Evolutionary conservation across 2,113 vertebrate species (phyloP), one percentile per base, ranked within the genome.

Genomic region (Paraplagusia blochii): DNA sequence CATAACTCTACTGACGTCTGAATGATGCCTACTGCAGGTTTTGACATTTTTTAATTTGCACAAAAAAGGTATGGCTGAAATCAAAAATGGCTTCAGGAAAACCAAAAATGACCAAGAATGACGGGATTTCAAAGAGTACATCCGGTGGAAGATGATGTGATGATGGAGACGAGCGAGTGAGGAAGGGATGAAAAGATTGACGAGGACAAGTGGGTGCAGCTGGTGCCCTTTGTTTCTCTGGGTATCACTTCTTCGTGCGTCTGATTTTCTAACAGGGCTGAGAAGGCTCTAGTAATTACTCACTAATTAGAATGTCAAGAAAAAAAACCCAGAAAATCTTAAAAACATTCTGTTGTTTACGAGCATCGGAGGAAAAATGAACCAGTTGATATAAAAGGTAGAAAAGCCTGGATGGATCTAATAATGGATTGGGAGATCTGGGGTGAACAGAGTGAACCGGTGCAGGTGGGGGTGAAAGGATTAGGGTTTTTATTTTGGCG

Each of bases 291-390:
- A 69, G 84, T 87, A 89, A 90, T 89, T 85, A 87, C 81, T 90
- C 88, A 83, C 86, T 90, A 90, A 91, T 90, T 83, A 84, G 81
- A 85, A 85, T 86, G 88, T 85, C 84, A 85, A 81, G 77, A 88
- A 87, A 88, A 85, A 90, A 89, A 89, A 84, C 77, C 80, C 64
- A 70, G 85, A 80, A 76, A 69, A 88, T 89, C 82, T 86, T 85
- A 90, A 91, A 90, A 85, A 88, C 87, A 83, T 82, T 83, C 73
- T 76, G 60, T 79, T 69, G 44, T 87, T 87, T 87, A 89, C 87
- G 77, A 78, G 69, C 77, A 80, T 75, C 71, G 83, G 76, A 70
- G 83, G 76, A 85, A 87, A 88, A 82, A 79, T 64, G 72, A 79
- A 76, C 66, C 45, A 10, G 8, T 78, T 80, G 71, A 83, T 84